A percentile compares a stretch with the other conserved stretches of the same genome.
Conservation (phyloP, 1,140 invertebrate species). For the Drosophila tsacasi region DNA sequence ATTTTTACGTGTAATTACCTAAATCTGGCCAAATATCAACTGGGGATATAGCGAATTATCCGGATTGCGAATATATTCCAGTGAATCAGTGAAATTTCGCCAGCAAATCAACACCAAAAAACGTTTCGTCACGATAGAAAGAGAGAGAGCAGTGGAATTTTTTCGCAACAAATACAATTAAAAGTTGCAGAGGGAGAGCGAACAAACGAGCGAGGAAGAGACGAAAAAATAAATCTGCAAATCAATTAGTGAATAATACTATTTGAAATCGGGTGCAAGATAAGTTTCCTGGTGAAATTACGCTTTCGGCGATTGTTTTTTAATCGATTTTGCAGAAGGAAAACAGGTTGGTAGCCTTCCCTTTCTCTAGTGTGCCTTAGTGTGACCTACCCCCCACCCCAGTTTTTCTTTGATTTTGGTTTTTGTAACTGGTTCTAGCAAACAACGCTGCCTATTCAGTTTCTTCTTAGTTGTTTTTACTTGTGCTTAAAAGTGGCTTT, state of each 20-base stretch:
- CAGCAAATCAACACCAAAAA: conserved; percentile 42
- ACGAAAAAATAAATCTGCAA: conserved; percentile 24
- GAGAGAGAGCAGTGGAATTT: conserved; percentile 60
- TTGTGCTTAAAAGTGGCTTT: conserved; percentile 49
- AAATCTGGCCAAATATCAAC: conserved; percentile 16
- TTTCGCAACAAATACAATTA: conserved; percentile 40
- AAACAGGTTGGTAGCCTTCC: conserved; percentile 68
- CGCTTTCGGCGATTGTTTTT: conserved; percentile 61
- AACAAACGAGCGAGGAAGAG: conserved; percentile 6
- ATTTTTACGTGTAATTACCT: conserved; percentile 43
- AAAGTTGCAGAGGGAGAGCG: conserved; percentile 23
- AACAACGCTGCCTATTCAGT: conserved; percentile 32
- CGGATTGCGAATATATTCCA: conserved; percentile 35
- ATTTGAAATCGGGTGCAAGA: conserved; percentile 32
- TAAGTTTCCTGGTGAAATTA: conserved; percentile 19
- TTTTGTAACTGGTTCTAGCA: conserved; percentile 70
- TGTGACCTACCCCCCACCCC: background rate
- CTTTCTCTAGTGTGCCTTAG: conserved; percentile 3
- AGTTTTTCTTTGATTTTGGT: conserved; percentile 31
- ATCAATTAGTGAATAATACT: conserved; percentile 50
- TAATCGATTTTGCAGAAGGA: conserved; percentile 75
- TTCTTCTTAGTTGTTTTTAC: conserved; percentile 40
- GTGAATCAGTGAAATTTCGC: conserved; percentile 31
- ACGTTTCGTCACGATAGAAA: conserved; percentile 65
- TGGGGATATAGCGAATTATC: conserved; percentile 1